A percentile compares a stretch with the other conserved stretches of the same genome.
phyloP scores from a whole-genome alignment of 1,140 invertebrate genomes.

The Pogonomyrmex californicus region DNA sequence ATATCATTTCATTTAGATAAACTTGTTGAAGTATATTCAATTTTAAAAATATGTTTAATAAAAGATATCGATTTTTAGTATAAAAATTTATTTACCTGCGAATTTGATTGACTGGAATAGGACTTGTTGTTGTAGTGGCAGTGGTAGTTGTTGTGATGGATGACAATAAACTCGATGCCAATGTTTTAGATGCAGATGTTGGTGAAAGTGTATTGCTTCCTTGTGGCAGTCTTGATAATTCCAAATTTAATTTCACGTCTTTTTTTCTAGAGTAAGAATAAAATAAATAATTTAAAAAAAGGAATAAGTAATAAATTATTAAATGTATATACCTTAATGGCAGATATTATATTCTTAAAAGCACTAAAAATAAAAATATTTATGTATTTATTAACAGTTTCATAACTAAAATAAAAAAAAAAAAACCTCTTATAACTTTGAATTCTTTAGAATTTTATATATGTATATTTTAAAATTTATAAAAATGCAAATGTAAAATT shows the following conservation, averaged over 20 bases:
- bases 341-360: background rate
- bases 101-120: constrained; percentile 87
- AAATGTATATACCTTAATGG: background rate
- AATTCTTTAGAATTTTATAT: background rate
- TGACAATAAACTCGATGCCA: constrained; percentile 83
- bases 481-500: background rate
- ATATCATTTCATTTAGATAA: constrained; percentile 1
- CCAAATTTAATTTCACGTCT: constrained; percentile 85
- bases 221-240: constrained; percentile 84
- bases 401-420: constrained; percentile 7
- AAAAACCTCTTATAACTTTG: background rate
- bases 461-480: constrained; percentile 5
- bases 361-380: background rate
- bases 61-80: constrained; percentile 14
- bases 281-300: constrained; percentile 59
- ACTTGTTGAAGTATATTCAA: background rate
- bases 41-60: constrained; percentile 26
- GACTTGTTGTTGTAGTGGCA: constrained; percentile 85
- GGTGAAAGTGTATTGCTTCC: constrained; percentile 84
- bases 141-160: constrained; percentile 82
- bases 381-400: constrained; percentile 11
- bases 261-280: constrained; percentile 82
- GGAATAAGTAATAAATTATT: constrained; percentile 33
- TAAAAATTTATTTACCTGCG: constrained; percentile 87
- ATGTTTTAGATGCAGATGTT: constrained; percentile 81